Conservation (phyloP, 2,888 invertebrate species). For the Nomada ruficornis region DNA sequence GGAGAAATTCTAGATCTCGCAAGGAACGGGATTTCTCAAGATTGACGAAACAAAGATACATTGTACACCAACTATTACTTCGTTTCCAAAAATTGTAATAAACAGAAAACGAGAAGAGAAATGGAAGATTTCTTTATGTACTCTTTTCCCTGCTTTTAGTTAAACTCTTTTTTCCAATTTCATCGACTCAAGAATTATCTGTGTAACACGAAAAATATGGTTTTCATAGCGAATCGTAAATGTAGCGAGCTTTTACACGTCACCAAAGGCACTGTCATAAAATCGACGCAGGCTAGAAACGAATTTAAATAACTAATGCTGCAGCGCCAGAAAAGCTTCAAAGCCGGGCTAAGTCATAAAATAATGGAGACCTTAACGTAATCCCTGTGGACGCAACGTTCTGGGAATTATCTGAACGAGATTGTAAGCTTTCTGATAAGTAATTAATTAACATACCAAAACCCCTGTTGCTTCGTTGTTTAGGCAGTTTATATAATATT, state of each 20-base stretch:
- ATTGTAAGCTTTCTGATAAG: neutral
- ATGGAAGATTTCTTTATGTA: too few species aligned
- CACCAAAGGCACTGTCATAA: neutral
- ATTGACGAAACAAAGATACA: too few species aligned
- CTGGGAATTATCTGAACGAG: neutral
- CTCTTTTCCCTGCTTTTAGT: too few species aligned
- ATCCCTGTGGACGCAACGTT: neutral
- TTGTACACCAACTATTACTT: too few species aligned
- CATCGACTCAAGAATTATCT: neutral
- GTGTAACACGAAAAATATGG: neutral
- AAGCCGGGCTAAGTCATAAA: constrained; percentile 2
- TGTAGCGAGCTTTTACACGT: too few species aligned
- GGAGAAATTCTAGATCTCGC: neutral
- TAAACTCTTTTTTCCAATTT: too few species aligned
- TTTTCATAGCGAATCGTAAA: neutral
- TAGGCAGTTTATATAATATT: too few species aligned
- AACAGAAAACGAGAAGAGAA: too few species aligned
- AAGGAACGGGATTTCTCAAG: too few species aligned
- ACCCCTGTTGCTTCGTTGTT: too few species aligned
- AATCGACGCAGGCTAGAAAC: neutral
- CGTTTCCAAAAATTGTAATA: too few species aligned
- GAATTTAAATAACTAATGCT: constrained; percentile 19
- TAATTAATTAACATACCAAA: too few species aligned
- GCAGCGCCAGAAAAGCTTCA: neutral
- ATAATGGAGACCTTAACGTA: constrained; percentile 8